Evolutionary conservation across 1,140 invertebrate species (phyloP), one percentile per base, ranked within the genome.

Genomic region (Drosophila equinoxialis): DNA sequence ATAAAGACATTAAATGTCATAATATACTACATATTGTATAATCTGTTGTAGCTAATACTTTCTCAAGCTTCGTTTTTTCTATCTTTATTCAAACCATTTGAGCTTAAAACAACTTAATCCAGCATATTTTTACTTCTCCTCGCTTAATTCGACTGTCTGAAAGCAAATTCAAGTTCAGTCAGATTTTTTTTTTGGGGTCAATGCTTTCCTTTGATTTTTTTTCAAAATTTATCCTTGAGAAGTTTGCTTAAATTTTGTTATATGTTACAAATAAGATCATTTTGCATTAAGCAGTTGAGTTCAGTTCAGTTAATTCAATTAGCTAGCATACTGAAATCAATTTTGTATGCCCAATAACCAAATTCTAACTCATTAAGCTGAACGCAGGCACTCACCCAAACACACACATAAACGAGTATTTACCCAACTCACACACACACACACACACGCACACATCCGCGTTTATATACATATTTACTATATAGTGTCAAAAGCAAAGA

Each of bases 351-450:
- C 41, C 68, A 67, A 70, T 70, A 77, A 75, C 67, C 74, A 61
- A 77, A 77, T 61, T 77, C 30, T 42, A 68, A 70, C 74, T 77
- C 74, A 77, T 77, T 77, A 77, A 13, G 74, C 54, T 54, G 4
- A 55, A 33, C 37, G 41, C 42, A 64, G 23, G 23, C 3, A 20
- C 20, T 13, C n/a, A 37, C 14, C 39, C 37, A 11, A 13, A 39
- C 58, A 17, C 30, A 45, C 6, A 45, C 6, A 23, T 13, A 62
- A 23, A 26, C 11, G 2, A 13, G 8, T 59, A 37, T 59, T 59
- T 59, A 39, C 14, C n/a, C 33, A 39, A 37, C 10, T 2, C n/a
- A 33, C 33, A 30, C n/a, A 20, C 20, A 63, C 26, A 45, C 33
- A 48, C 65, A 63, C 23, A 48, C 41, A 26, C 14, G 20, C 26